Evolutionary conservation across 2,888 invertebrate species (phyloP).

Genomic region (Isotomurus palustris): DNA sequence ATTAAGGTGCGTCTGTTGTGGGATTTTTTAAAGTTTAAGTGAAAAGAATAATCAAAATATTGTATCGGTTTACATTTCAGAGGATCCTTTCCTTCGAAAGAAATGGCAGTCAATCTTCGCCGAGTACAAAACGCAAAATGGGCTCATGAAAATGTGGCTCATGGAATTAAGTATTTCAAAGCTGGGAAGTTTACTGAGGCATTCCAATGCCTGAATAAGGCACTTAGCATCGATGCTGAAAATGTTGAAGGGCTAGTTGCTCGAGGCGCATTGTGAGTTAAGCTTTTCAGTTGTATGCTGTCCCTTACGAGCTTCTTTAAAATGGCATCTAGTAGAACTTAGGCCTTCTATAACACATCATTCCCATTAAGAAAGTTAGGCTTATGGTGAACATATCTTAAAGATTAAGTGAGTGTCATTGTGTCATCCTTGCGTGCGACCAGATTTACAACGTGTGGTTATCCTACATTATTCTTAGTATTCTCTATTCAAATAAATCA

Average conservation of each 20-base stretch:
- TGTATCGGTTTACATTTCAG: slow-evolving; percentile 52
- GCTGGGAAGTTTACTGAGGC: slow-evolving; percentile 89
- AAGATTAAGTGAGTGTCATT: too few species aligned
- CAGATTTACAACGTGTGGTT: too few species aligned
- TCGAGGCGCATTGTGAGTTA: slow-evolving; percentile 71
- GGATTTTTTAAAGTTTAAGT: not conserved
- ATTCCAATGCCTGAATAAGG: slow-evolving; percentile 89
- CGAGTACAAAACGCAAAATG: slow-evolving; percentile 88
- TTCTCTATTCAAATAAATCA: too few species aligned
- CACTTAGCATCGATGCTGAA: slow-evolving; percentile 81
- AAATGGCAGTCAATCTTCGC: slow-evolving; percentile 77
- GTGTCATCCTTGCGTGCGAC: too few species aligned
- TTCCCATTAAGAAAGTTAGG: too few species aligned
- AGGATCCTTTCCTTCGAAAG: slow-evolving; percentile 69
- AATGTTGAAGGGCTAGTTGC: slow-evolving; percentile 91
- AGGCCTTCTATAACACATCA: too few species aligned
- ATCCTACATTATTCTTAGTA: too few species aligned
- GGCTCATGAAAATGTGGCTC: slow-evolving; percentile 90
- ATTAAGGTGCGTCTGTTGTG: slow-evolving; percentile 57
- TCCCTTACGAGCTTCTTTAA: too few species aligned
- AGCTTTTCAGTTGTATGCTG: too few species aligned
- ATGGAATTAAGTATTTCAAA: slow-evolving; percentile 92
- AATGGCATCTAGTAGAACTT: too few species aligned
- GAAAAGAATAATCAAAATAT: not conserved
- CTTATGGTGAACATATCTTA: too few species aligned